A percentile compares a stretch with the other conserved stretches of the same genome.
These are phyloP conservation scores for Ameiurus melas DNA, from an alignment of 2,113 vertebrate species.

Conservation along the genomic window DNA sequence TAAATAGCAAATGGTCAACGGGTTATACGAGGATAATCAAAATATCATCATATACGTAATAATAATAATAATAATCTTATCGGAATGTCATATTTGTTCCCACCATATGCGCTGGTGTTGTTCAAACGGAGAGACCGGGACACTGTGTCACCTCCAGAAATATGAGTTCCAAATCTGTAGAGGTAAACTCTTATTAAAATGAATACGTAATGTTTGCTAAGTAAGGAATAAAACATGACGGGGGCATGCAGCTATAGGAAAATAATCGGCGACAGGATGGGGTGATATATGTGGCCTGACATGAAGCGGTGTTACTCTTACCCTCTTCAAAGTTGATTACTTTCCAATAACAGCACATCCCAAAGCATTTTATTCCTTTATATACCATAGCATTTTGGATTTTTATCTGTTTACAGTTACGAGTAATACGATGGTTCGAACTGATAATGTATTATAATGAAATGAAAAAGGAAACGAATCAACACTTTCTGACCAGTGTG, in stretches of 20 bases:
- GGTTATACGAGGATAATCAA: not conserved
- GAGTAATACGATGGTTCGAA: not conserved
- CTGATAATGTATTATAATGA: not conserved
- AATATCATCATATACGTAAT: not conserved
- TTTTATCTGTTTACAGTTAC: not conserved
- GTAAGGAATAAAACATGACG: not conserved
- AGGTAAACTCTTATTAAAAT: constrained; percentile 9
- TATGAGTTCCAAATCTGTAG: constrained; percentile 83
- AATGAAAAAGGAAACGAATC: not conserved
- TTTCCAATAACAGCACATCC: not conserved
- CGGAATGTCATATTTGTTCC: constrained; percentile 43
- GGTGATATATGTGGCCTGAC: not conserved
- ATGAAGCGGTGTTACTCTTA: not conserved
- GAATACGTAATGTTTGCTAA: not conserved
- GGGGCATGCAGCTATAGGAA: not conserved
- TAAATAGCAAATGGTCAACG: constrained; percentile 54
- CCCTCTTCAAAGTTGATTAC: not conserved
- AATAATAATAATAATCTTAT: not conserved
- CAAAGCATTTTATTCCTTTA: not conserved
- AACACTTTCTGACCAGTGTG: not conserved
- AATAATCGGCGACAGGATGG: not conserved
- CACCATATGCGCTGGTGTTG: constrained; percentile 86
- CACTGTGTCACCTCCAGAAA: constrained; percentile 83
- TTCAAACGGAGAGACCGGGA: constrained; percentile 79
- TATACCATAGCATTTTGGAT: not conserved